phyloP scores from a whole-genome alignment of 1,140 invertebrate species.

The Ganaspis sp. region DNA sequence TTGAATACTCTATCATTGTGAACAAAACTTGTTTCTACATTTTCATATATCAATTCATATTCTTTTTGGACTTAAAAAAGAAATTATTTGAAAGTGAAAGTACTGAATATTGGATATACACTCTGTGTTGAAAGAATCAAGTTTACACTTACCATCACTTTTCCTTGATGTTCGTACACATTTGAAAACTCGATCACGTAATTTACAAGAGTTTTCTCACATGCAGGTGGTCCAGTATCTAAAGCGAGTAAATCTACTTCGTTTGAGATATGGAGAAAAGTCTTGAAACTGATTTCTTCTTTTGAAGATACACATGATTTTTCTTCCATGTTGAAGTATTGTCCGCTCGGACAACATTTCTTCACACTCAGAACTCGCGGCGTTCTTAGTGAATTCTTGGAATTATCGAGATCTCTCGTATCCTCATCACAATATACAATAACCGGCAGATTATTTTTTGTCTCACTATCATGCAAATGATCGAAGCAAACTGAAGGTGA shows the following conservation, averaged over 20 bases:
- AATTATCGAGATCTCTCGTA: background rate
- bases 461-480: background rate
- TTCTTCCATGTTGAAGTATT: background rate
- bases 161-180: background rate
- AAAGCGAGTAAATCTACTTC: background rate
- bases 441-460: background rate
- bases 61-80: background rate
- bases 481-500: background rate
- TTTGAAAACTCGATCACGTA: background rate
- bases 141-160: background rate
- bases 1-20: background rate
- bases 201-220: conserved; percentile 10
- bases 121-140: background rate
- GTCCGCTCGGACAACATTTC: background rate
- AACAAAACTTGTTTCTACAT: too few relatives aligned
- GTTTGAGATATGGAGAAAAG: background rate
- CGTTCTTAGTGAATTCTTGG: background rate
- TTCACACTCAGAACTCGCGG: background rate
- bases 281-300: background rate
- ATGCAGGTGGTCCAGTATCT: background rate
- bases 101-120: background rate
- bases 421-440: conserved; percentile 2
- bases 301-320: background rate
- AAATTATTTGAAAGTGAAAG: background rate
- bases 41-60: background rate